Percentiles rank a stretch among this genome's conserved stretches.
These are phyloP conservation scores for Dolomedes plantarius DNA, from an alignment of 2,888 invertebrate species.

Conservation along the genomic window DNA sequence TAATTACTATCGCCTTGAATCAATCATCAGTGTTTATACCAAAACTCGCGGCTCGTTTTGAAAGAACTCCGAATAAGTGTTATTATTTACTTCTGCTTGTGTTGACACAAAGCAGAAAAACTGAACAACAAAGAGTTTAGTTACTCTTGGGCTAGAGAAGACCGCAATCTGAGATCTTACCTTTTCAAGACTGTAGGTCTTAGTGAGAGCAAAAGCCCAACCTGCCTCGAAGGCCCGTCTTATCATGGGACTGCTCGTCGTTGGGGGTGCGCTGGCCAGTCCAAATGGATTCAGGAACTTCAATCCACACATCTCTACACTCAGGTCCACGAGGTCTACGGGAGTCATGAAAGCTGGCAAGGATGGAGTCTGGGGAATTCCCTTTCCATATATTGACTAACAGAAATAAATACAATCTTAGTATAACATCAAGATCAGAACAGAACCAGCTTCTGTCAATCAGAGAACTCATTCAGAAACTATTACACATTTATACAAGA, in stretches of 20 bases:
- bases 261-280: constrained; percentile 96
- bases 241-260: constrained; percentile 96
- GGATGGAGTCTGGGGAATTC: constrained; percentile 82
- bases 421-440: background rate
- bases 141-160: no score
- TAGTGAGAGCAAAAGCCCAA: constrained; percentile 98
- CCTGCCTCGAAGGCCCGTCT: constrained; percentile 95
- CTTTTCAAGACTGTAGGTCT: constrained; percentile 96
- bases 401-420: constrained; percentile 75
- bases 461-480: no score
- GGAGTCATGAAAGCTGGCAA: constrained; percentile 94
- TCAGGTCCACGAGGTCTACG: constrained; percentile 95
- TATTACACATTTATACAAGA: no score
- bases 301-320: constrained; percentile 93
- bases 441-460: no score
- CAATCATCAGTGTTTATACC: no score
- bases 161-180: constrained; percentile 80
- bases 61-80: no score
- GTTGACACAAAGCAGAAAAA: no score
- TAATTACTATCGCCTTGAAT: no score
- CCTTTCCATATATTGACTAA: constrained; percentile 79
- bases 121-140: no score
- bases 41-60: no score
- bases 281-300: constrained; percentile 98
- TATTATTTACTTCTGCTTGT: no score